Conservation (phyloP, 2,113 vertebrate genomes). For the Ceyx melanurus region DNA sequence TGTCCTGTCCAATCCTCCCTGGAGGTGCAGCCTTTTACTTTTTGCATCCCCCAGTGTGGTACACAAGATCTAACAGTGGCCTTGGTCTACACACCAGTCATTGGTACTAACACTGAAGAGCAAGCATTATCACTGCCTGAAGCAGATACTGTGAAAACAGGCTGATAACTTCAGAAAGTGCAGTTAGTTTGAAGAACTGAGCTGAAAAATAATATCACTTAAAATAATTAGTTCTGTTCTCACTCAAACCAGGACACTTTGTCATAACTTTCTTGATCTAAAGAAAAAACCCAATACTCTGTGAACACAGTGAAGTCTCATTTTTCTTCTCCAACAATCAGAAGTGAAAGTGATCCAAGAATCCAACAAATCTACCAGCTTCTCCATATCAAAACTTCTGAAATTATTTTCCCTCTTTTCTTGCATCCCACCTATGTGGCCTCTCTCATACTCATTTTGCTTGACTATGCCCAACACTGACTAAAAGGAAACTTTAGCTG, state of each 20-base stretch:
- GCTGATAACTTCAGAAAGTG: too few relatives aligned
- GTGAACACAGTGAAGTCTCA: neutral
- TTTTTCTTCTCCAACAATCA: neutral
- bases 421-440: neutral
- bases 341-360: neutral
- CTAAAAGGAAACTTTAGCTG: neutral
- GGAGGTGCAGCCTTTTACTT: too few relatives aligned
- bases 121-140: too few relatives aligned
- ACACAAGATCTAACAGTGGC: too few relatives aligned
- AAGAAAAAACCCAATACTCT: neutral
- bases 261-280: neutral
- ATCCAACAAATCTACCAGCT: neutral
- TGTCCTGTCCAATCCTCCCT: too few relatives aligned
- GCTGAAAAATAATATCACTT: too few relatives aligned
- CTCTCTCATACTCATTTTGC: neutral
- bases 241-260: neutral
- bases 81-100: too few relatives aligned
- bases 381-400: neutral
- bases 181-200: too few relatives aligned
- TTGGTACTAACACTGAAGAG: too few relatives aligned
- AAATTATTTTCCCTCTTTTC: neutral
- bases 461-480: neutral
- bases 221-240: too few relatives aligned
- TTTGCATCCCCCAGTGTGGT: too few relatives aligned
- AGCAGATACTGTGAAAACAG: too few relatives aligned